Evolutionary conservation across 2,113 vertebrate species (phyloP), one percentile per base, ranked within the genome.

Genomic region (Sylvia atricapilla): DNA sequence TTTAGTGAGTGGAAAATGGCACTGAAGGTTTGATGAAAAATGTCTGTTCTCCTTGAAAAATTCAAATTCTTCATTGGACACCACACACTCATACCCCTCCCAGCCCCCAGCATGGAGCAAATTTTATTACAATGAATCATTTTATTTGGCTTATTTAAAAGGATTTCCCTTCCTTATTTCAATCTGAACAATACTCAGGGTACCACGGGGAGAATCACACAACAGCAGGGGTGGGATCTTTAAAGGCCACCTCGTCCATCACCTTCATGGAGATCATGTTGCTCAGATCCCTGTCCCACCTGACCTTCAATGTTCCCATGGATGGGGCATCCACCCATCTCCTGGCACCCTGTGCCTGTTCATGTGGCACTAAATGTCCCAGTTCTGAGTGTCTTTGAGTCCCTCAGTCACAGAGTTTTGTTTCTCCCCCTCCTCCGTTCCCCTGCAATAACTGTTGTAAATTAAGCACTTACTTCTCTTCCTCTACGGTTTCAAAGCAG

Each of bases 401-500:
- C 31, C 22, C 5, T 73, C 33, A 27, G 41, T 18, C 69, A 7
- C n/a, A 25, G 11, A 35, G 33, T 39, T 81, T 53, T 69, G 11
- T 33, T 81, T 25, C 60, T 70, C 55, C 39, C 69, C 62, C 41
- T 79, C 22, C 76, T 53, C 75, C 31, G 22, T 20, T 68, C 85
- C 70, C 53, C 66, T 21, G 76, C 90, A 73, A 17, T 88, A 89
- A 79, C 92, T 94, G 92, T 92, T 94, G 93, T 84, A 95, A 95
- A 96, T 96, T 96, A 92, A 96, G 87, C 74, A 87, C 70, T 92
- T 89, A 70, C 85, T 93, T 90, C 83, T 96, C 69, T 90, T 95
- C 76, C 86, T 94, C 88, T 94, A 75, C 67, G 28, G 80, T 96
- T 95, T 95, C 94, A 96, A 95, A 96, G 94, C 90, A 90, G 64